Evolutionary conservation across 2,113 vertebrate species (phyloP), one percentile per base, ranked within the genome.

Genomic region (Equus quagga): DNA sequence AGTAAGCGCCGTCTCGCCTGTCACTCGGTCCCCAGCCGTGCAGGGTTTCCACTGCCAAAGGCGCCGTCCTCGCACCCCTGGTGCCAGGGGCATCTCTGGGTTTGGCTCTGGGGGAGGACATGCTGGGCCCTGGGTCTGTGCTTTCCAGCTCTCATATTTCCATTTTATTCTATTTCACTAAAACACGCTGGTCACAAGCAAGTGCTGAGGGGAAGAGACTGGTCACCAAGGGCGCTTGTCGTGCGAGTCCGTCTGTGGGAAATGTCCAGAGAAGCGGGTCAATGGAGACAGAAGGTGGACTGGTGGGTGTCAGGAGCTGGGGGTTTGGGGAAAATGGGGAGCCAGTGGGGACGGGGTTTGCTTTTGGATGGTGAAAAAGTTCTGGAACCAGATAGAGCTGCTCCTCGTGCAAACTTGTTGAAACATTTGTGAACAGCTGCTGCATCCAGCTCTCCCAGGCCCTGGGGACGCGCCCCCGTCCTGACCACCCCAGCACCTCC

Each of bases 11-110:
- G 1, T 46, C 67, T 10, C 46, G 15, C 72, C 54, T 6, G 51
- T 14, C 14, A 8, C 18, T 49, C 44, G 11, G 0, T 3, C 5
- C 41, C 24, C 8, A n/a, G 18, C 13, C 6, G 10, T 14, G 44
- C n/a, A 4, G 26, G 33, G 51, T 19, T 26, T n/a, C 33, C 23
- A 41, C 36, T 3, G 7, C 5, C 3, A 12, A 11, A 54, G 49
- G 44, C 6, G 0, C 44, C 3, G 24, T 54, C 33, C 46, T 51
- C 24, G 31, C 18, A 23, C n/a, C 62, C 31, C 62, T 67, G 82
- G 64, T 67, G 46, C 62, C n/a, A 2, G 31, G 31, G 31, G 67
- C 14, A 4, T 54, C 51, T 17, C 13, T 12, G 0, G 72, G 41
- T 41, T 73, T 13, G 24, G 41, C 41, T 26, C 72, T 46, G 41